Evolutionary conservation across 2,888 invertebrate species (phyloP).

Genomic region (Carpatolechia fugitivella): DNA sequence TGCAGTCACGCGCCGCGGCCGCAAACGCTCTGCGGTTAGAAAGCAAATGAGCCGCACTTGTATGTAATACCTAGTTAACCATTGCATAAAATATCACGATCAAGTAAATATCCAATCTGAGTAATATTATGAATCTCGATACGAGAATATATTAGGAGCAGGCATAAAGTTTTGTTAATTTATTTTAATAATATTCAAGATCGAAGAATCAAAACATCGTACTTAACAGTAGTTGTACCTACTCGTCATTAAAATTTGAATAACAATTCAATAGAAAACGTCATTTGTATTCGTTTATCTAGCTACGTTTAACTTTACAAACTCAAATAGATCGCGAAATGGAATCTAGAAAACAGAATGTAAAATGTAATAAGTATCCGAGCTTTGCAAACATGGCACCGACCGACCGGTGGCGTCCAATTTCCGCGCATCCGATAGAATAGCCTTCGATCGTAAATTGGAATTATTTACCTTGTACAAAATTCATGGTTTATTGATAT

Average conservation of each 20-base stretch:
- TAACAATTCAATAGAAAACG: background rate
- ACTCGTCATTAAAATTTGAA: no score
- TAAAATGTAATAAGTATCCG: constrained; percentile 12
- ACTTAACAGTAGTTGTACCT: no score
- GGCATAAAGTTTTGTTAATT: background rate
- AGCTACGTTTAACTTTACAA: background rate
- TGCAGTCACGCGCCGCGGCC: background rate
- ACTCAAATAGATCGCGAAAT: background rate
- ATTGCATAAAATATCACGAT: constrained; percentile 40
- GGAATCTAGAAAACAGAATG: constrained; percentile 1
- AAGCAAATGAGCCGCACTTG: constrained; percentile 48
- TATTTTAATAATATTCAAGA: no score
- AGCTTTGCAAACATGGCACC: constrained; percentile 5
- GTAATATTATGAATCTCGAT: background rate
- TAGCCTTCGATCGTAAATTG: constrained; percentile 37
- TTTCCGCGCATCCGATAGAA: constrained; percentile 38
- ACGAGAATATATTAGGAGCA: background rate
- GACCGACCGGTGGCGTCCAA: constrained; percentile 26
- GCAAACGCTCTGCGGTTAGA: constrained; percentile 49
- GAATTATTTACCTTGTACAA: constrained; percentile 36
- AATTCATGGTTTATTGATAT: constrained; percentile 28
- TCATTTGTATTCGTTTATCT: background rate
- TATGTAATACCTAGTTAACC: constrained; percentile 37
- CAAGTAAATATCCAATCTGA: background rate
- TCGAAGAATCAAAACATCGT: background rate